Base-by-base conservation (phyloP, 2,888 invertebrate species). In the Nematopogon swammerdamellus region DNA sequence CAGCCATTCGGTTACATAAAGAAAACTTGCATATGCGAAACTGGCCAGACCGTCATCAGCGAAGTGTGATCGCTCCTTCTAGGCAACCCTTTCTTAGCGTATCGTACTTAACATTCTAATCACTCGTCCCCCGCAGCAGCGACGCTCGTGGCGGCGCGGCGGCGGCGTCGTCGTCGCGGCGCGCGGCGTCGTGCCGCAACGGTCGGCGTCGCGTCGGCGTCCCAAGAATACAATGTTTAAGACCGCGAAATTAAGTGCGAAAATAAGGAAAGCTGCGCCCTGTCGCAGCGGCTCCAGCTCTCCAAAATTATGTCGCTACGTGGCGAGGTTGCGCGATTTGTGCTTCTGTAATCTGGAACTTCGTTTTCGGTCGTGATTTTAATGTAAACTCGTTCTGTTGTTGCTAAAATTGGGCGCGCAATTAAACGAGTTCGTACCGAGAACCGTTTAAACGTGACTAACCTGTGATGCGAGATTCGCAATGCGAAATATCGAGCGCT, bases 21-120 rank as follows among this genome's bases (percentile, higher is more conserved):
- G n/a, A n/a, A n/a, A n/a, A n/a, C n/a, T n/a, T n/a, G n/a, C n/a
- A n/a, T n/a, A n/a, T n/a, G n/a, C n/a, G n/a, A n/a, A n/a, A n/a
- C n/a, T n/a, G n/a, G n/a, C n/a, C n/a, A n/a, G n/a, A n/a, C n/a
- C n/a, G n/a, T n/a, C n/a, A n/a, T n/a, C n/a, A n/a, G n/a, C n/a
- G n/a, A n/a, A n/a, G n/a, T n/a, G n/a, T n/a, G n/a, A n/a, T n/a
- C n/a, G n/a, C n/a, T n/a, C n/a, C n/a, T n/a, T n/a, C n/a, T n/a
- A n/a, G 25, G 60, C 64, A 70, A 68, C 73, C 73, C 73, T 70
- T 71, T 62, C 68, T 59, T 59, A 57, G 61, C 53, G 61, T 36
- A 36, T 36, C 66, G 63, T 63, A 70, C 68, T 74, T 72, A 70
- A 72, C 68, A 76, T 75, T 76, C 75, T 72, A 72, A 72, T 72